Evolutionary conservation across 2,888 invertebrate genomes (phyloP).

Genomic region (Lasioglossum malachurum): DNA sequence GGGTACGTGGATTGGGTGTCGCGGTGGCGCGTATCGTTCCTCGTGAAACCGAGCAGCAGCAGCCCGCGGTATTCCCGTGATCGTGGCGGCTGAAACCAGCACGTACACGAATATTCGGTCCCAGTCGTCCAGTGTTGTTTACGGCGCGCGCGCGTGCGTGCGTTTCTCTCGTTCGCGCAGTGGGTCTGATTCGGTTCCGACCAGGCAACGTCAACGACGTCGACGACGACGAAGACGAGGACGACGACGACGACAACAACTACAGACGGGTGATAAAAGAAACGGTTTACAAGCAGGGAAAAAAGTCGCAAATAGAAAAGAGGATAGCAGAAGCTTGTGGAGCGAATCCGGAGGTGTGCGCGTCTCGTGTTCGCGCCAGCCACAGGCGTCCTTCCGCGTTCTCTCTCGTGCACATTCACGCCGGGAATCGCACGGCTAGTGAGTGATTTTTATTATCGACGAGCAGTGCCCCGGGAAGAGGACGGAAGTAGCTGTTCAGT

Average conservation of each 20-base stretch:
- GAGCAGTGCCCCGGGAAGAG: slow-evolving; percentile 41
- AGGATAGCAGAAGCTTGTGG: slow-evolving; percentile 33
- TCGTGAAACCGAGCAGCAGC: slow-evolving; percentile 25
- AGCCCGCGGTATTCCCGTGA: slow-evolving; percentile 4
- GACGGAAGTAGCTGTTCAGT: slow-evolving; percentile 57
- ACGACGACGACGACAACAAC: not conserved
- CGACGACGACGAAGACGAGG: not conserved
- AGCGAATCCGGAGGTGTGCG: slow-evolving; percentile 50
- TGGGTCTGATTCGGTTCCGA: slow-evolving; percentile 1
- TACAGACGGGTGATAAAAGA: not conserved
- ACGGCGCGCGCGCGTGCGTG: not conserved
- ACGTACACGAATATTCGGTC: slow-evolving; percentile 21
- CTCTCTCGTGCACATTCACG: slow-evolving; percentile 44
- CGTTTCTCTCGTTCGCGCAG: not conserved
- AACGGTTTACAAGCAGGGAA: not conserved
- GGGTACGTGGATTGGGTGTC: slow-evolving; percentile 25
- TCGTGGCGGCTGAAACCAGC: not conserved
- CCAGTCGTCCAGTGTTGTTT: slow-evolving; percentile 1
- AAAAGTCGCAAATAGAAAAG: not conserved
- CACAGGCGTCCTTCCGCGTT: slow-evolving; percentile 67
- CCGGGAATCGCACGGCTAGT: slow-evolving; percentile 35
- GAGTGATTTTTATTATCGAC: slow-evolving; percentile 58
- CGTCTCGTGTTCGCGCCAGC: slow-evolving; percentile 51
- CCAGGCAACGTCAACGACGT: not conserved
- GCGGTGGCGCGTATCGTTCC: slow-evolving; percentile 46